Evolutionary conservation across 2,113 vertebrate genomes (phyloP).

Genomic region (Chaetops frenatus): DNA sequence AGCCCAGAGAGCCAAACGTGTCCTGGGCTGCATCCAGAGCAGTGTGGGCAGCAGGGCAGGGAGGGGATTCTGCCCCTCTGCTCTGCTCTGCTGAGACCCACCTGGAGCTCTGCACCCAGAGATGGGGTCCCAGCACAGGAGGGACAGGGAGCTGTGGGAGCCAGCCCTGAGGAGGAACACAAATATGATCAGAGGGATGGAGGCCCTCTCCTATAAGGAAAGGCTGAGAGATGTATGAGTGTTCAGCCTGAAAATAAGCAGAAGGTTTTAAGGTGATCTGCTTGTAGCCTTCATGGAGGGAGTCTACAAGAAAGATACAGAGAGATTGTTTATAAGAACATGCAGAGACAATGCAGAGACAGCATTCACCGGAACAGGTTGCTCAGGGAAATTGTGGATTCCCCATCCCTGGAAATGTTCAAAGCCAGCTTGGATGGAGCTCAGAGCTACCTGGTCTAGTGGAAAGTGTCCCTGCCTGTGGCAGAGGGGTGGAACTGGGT

Average conservation of each 20-base stretch:
- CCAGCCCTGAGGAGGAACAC: accelerated
- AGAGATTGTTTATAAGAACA: not conserved
- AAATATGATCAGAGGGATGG: too few relatives aligned
- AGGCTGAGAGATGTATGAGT: not conserved
- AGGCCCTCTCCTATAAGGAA: not conserved
- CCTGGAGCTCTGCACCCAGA: not conserved
- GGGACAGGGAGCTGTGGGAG: accelerated
- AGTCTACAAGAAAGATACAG: too few relatives aligned
- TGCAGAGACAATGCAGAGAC: not conserved
- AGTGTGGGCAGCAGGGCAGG: not conserved
- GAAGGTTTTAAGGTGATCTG: not conserved
- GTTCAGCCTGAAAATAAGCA: not conserved
- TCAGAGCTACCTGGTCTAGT: too few relatives aligned
- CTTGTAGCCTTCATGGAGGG: not conserved
- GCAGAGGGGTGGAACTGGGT: not conserved
- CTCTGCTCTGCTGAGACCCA: not conserved
- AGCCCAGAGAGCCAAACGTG: not conserved
- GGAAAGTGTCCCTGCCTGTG: too few relatives aligned
- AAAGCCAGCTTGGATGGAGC: not conserved
- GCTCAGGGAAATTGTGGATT: too few relatives aligned
- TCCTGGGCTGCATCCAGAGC: not conserved
- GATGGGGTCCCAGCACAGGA: not conserved
- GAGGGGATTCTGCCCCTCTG: not conserved
- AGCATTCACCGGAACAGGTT: not conserved
- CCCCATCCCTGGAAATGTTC: not conserved